phyloP scores from a whole-genome alignment of 2,113 vertebrate genomes.

The Uria aalge region DNA sequence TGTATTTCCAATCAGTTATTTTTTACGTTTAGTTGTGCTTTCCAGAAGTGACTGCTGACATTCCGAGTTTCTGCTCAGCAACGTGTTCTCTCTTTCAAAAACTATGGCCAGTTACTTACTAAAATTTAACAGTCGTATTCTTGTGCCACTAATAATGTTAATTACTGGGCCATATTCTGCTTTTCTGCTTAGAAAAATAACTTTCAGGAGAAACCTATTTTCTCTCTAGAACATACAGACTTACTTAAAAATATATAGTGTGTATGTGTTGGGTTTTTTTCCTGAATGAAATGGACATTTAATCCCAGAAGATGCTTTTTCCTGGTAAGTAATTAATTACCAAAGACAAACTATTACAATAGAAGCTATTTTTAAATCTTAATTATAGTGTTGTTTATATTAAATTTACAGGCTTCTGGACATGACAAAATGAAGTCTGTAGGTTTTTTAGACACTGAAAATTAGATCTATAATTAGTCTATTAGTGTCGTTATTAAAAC shows the following conservation, averaged over 20 bases:
- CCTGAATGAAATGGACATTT: background rate
- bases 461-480: background rate
- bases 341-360: background rate
- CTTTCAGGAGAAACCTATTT: background rate
- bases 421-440: background rate
- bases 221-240: background rate
- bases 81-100: background rate
- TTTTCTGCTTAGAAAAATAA: background rate
- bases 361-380: slow-evolving; percentile 1
- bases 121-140: background rate
- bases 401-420: slow-evolving; percentile 19
- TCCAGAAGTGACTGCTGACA: background rate
- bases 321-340: background rate
- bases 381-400: background rate
- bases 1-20: background rate
- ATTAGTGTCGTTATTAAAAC: background rate
- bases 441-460: background rate
- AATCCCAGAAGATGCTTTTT: background rate
- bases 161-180: background rate
- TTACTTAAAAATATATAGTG: background rate
- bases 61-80: background rate
- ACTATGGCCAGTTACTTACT: background rate
- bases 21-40: background rate
- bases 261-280: background rate
- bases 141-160: background rate